Evolutionary conservation across 1,140 invertebrate species (phyloP), one percentile per base, ranked within the genome.

Genomic region (Atopsyche davidsoni): DNA sequence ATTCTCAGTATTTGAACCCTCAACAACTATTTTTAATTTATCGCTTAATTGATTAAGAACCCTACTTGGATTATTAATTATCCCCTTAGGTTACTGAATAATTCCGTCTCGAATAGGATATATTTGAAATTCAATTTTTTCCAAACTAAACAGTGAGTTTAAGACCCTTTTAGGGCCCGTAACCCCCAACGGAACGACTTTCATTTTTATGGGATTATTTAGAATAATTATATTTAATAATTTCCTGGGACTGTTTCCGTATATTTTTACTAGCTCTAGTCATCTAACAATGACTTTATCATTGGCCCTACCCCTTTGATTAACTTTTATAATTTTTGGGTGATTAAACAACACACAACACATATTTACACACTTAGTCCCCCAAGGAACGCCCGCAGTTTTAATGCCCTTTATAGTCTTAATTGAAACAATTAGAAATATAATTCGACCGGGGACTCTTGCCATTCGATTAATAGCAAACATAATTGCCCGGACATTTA

Each of bases 401-500:
- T 58, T 79, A 59, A 75, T 76, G 64, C 71, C 72, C 60, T 76
- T 75, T 63, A 75, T 75, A 66, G 70, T 79, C 24, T 58, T 74
- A 59, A 77, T 79, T 73, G 73, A 78, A n/a, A n/a, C n/a, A n/a
- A n/a, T n/a, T n/a, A n/a, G n/a, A n/a, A n/a, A n/a, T n/a, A n/a
- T n/a, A n/a, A 79, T 85, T 70, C 79, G 78, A 7, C 80, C 79
- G 6, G 61, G 69, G 61, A 83, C 79, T 2, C 65, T 84, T 69
- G 72, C 75, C 21, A 69, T 83, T 40, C 81, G 80, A 50, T 61
- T 84, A 69, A 72, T 75, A 9, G 80, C 81, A 25, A 82, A 83
- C 73, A 81, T 82, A 76, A 81, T 81, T 71, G 79, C 80, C n/a
- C 6, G 80, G 80, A 0, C 80, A 81, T 62, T 64, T 83, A 64